Evolutionary conservation across 2,113 vertebrate genomes (phyloP).

Genomic region (Delphinus delphis): DNA sequence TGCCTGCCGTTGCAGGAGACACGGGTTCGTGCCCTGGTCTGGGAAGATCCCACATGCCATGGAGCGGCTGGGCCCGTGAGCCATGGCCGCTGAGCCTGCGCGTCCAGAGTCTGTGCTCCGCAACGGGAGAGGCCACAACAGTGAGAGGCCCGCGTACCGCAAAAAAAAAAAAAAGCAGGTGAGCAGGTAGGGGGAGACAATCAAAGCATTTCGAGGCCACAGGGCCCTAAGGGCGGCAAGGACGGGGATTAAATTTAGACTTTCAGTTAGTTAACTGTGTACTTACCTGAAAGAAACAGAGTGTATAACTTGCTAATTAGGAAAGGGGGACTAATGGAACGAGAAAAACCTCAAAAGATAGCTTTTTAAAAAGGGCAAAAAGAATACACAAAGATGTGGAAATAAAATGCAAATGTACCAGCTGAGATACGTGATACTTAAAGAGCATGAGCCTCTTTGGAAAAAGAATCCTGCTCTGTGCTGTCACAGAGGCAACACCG

Average conservation of each 20-base stretch:
- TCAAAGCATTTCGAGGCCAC: background rate
- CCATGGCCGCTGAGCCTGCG: no score
- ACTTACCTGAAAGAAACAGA: background rate
- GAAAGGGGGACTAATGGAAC: no score
- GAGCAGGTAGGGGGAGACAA: background rate
- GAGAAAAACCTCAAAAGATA: background rate
- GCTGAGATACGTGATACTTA: fast-evolving
- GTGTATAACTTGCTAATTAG: background rate
- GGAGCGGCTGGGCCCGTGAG: no score
- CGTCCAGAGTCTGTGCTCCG: no score
- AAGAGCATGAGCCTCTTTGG: background rate
- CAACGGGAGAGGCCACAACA: no score
- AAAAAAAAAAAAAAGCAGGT: no score
- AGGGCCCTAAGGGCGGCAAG: background rate
- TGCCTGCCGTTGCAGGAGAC: no score
- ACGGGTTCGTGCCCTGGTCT: no score
- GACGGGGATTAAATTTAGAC: background rate
- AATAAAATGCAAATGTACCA: background rate
- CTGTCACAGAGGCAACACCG: background rate
- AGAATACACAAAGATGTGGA: background rate
- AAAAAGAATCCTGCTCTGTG: background rate
- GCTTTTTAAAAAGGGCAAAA: background rate
- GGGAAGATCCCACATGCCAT: no score
- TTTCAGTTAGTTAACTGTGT: background rate
- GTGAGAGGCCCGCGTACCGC: no score